These are phyloP conservation scores for Notocelia uddmanniana DNA, from an alignment of 2,888 invertebrate species.

Conservation along the genomic window DNA sequence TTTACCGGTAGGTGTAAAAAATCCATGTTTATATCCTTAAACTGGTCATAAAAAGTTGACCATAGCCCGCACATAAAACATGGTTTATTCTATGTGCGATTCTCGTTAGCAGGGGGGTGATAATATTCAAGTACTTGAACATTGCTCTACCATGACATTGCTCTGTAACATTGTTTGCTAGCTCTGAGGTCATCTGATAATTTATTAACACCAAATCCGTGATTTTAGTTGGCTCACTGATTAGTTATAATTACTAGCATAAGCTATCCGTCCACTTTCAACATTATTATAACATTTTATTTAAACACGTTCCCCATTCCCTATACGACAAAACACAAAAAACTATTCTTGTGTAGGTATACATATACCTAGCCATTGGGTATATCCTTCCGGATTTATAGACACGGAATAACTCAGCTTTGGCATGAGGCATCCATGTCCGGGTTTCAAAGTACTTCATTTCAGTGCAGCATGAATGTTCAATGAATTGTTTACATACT, in stretches of 20 bases:
- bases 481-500: no score
- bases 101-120: slow-evolving; percentile 31
- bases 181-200: slow-evolving; percentile 7
- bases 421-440: background rate
- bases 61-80: background rate
- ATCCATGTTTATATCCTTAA: slow-evolving; percentile 1
- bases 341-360: background rate
- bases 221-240: slow-evolving; percentile 6
- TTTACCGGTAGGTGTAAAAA: slow-evolving; percentile 7
- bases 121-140: slow-evolving; percentile 23
- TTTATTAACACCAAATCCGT: slow-evolving; percentile 5
- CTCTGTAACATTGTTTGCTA: slow-evolving; percentile 11
- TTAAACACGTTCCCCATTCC: no score
- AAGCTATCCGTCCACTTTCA: background rate
- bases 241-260: background rate
- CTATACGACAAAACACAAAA: background rate
- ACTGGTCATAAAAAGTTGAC: slow-evolving; percentile 23
- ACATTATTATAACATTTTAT: background rate
- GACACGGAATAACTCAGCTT: background rate
- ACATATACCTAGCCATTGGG: no score
- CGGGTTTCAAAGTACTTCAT: no score
- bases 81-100: slow-evolving; percentile 9
- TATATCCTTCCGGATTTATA: background rate
- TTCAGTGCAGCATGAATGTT: no score
- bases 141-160: slow-evolving; percentile 1